phyloP scores from a whole-genome alignment of 1,140 invertebrate species.

The Tetragonula clypearis region DNA sequence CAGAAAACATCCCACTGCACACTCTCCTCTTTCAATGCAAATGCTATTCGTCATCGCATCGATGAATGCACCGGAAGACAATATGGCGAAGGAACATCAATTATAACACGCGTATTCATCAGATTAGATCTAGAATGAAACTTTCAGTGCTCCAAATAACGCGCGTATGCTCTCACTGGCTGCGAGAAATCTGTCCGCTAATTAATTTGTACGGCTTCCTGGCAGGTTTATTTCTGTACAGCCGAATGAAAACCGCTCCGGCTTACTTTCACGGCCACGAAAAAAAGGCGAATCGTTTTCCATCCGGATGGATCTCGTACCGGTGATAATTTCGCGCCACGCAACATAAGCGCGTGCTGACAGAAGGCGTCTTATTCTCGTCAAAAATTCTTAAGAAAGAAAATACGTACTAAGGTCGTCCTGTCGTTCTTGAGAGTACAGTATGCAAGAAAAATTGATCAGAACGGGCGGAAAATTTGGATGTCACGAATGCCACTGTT shows the following conservation, averaged over 20 bases:
- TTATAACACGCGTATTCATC: background rate
- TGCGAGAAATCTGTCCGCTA: slow-evolving; percentile 36
- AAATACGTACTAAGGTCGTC: background rate
- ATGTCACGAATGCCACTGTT: slow-evolving; percentile 24
- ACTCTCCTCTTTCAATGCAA: background rate
- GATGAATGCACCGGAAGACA: background rate
- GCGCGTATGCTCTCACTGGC: background rate
- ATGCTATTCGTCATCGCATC: background rate
- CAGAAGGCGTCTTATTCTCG: background rate
- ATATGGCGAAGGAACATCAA: background rate
- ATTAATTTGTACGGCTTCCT: slow-evolving; percentile 36
- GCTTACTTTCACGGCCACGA: slow-evolving; percentile 51
- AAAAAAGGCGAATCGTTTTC: slow-evolving; percentile 33
- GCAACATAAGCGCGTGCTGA: background rate
- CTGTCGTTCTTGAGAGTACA: no score
- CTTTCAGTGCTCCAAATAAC: slow-evolving; percentile 43
- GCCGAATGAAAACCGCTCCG: slow-evolving; percentile 39
- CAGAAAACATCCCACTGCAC: background rate
- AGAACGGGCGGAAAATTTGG: slow-evolving; percentile 5
- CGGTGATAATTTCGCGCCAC: slow-evolving; percentile 15
- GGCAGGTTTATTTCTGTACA: slow-evolving; percentile 39
- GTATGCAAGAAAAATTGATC: slow-evolving; percentile 5
- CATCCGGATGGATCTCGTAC: background rate
- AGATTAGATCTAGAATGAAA: slow-evolving; percentile 22
- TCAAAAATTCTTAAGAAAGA: background rate